Percentiles rank a stretch among this genome's conserved stretches.
Evolutionary conservation across 2,113 vertebrate species (phyloP).

Genomic region (Gila orcuttii): DNA sequence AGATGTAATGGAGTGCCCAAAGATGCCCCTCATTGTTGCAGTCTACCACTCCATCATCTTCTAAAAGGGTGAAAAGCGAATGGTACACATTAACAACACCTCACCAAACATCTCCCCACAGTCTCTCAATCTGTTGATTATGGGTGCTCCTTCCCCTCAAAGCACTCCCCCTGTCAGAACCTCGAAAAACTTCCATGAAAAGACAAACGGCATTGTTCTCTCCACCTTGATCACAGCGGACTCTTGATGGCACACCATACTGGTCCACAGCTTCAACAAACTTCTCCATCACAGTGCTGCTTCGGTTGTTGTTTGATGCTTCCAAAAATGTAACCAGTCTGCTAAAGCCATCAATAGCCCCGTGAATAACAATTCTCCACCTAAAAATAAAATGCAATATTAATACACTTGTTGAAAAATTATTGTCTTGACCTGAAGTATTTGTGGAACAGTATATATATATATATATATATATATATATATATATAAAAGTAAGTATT

Average conservation of each 20-base stretch:
- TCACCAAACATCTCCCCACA: constrained; percentile 11
- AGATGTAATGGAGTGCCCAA: constrained; percentile 26
- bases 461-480: too few relatives aligned
- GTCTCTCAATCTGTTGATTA: constrained; percentile 11
- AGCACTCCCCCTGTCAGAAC: not conserved
- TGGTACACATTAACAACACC: constrained; percentile 16
- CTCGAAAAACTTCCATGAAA: not conserved
- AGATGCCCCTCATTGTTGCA: constrained; percentile 23
- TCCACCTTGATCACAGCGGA: constrained; percentile 9
- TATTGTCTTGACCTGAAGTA: too few relatives aligned
- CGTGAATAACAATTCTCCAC: constrained; percentile 22
- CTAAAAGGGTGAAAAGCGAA: not conserved
- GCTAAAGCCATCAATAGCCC: constrained; percentile 5
- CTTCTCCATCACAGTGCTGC: not conserved
- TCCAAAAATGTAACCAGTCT: not conserved
- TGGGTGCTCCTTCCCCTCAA: constrained; percentile 16
- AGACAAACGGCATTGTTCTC: constrained; percentile 14
- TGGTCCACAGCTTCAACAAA: not conserved
- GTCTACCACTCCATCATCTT: not conserved
- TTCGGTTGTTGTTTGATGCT: not conserved
- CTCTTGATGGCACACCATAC: constrained; percentile 24
- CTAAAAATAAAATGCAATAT: not conserved
- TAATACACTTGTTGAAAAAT: too few relatives aligned
- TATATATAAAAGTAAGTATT: too few relatives aligned
- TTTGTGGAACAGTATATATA: too few relatives aligned